A percentile compares a stretch with the other conserved stretches of the same genome.
Evolutionary conservation across 2,888 invertebrate species (phyloP).

Genomic region (Ennomos fuscantarius): DNA sequence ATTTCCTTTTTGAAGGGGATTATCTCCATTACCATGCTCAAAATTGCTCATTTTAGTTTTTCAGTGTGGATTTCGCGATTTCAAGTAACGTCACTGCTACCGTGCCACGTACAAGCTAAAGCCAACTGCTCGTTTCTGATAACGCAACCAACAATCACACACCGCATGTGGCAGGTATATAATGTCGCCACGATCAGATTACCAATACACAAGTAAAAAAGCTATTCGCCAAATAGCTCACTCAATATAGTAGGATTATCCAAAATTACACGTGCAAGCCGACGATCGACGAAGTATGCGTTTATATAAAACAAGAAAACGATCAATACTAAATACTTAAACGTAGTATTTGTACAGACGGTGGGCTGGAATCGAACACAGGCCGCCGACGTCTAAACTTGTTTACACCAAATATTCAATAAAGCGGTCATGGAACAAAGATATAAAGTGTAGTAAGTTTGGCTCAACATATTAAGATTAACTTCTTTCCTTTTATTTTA

Average conservation of each 20-base stretch:
- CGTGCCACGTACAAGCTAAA: constrained; percentile 73
- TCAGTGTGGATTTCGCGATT: constrained; percentile 13
- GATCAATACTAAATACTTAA: constrained; percentile 16
- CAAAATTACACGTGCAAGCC: constrained; percentile 46
- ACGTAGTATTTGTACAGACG: constrained; percentile 25
- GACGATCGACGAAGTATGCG: constrained; percentile 6
- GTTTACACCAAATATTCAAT: not conserved
- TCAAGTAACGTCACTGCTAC: constrained; percentile 67
- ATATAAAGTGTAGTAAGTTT: no score
- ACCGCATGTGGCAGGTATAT: constrained; percentile 40
- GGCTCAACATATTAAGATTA: no score
- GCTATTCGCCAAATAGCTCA: constrained; percentile 32
- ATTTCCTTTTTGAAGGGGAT: constrained; percentile 42
- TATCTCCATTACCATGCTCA: constrained; percentile 47
- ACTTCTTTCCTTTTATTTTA: no score
- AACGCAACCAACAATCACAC: constrained; percentile 55
- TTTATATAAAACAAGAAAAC: constrained; percentile 16
- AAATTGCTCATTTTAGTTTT: constrained; percentile 54
- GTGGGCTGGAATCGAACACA: constrained; percentile 11
- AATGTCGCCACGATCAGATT: constrained; percentile 52
- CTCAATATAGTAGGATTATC: constrained; percentile 59
- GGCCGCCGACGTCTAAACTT: not conserved
- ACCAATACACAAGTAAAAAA: constrained; percentile 31
- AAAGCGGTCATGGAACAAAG: no score
- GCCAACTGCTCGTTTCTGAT: constrained; percentile 66